Base-by-base conservation (phyloP, 2,797 vertebrate genomes). In the Typhlichthys eigenmanni region DNA sequence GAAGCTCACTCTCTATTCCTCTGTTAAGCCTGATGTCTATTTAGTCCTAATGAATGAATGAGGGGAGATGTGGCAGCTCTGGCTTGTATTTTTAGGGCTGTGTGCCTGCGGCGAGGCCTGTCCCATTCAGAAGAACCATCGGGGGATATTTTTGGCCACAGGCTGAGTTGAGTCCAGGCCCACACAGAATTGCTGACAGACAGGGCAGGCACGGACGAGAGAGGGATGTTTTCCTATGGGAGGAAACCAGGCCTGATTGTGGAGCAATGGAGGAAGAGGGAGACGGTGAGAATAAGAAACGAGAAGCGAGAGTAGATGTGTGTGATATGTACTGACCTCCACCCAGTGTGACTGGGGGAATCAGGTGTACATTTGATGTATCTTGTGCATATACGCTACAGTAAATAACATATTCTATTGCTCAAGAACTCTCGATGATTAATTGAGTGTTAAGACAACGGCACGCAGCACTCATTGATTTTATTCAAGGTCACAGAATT, bases 171-270 rank as follows among this genome's bases (percentile, higher is more conserved):
- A 90, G 86, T 88, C 83, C 84, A 87, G 85, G 90, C 86, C 90
- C 90, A 91, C 89, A 91, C 88, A 90, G 89, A 91, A 89, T 81
- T 67, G 84, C 88, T 89, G 89, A 91, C 91, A 89, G 85, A 87
- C 64, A 67, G 80, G 79, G 16, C 16, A 17, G 82, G 82, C 81
- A 61, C 69, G 72, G 69, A 87, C 85, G 81, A 81, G 83, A 85
- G 81, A 87, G 75, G 79, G 85, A 84, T 87, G 87, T 88, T 90
- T 89, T 90, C 78, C 85, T 87, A 88, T 82, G 85, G 81, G 86
- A 86, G 85, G 88, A 88, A 90, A 88, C 82, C 77, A 80, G 75
- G 78, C 62, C 69, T 84, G 87, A 86, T 87, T 85, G 84, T 82
- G 84, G 76, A 79, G 54, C 72, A 70, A 66, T 66, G 38, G 47